Evolutionary conservation across 2,797 vertebrate genomes (phyloP).

Genomic region (Hyperoplus immaculatus): DNA sequence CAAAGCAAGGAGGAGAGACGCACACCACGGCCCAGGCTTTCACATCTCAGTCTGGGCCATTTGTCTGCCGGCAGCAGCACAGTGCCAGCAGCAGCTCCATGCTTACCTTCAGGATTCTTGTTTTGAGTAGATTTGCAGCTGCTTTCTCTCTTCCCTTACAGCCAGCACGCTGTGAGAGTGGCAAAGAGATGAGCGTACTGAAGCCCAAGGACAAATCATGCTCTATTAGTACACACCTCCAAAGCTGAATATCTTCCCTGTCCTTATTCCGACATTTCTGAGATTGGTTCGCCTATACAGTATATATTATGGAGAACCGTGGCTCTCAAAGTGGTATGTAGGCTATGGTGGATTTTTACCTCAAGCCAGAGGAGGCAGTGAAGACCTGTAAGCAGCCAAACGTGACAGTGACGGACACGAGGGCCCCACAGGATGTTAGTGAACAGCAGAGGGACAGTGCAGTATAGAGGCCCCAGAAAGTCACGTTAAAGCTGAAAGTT

Average conservation of each 20-base stretch:
- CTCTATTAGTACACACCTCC: slow-evolving; percentile 29
- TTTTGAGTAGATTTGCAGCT: slow-evolving; percentile 63
- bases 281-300: slow-evolving; percentile 32
- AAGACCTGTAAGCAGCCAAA: slow-evolving; percentile 18
- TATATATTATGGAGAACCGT: slow-evolving; percentile 7
- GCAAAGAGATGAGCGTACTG: slow-evolving; percentile 21
- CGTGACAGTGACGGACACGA: slow-evolving; percentile 31
- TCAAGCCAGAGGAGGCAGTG: slow-evolving; percentile 23
- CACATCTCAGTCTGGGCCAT: slow-evolving; percentile 30
- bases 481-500: too few species aligned
- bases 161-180: slow-evolving; percentile 48
- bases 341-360: slow-evolving; percentile 44
- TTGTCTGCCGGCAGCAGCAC: slow-evolving; percentile 43
- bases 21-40: slow-evolving; percentile 7
- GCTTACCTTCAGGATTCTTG: slow-evolving; percentile 36
- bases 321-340: slow-evolving; percentile 9
- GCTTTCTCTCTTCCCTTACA: slow-evolving; percentile 35
- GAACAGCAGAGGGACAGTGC: slow-evolving; percentile 39
- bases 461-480: background rate
- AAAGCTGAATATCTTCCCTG: slow-evolving; percentile 2
- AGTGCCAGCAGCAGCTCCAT: slow-evolving; percentile 31
- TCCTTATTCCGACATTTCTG: slow-evolving; percentile 10
- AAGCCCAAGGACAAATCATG: slow-evolving; percentile 38
- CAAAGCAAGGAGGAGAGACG: slow-evolving; percentile 27
- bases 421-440: slow-evolving; percentile 54